These are phyloP conservation scores for Arctopsyche grandis DNA, from an alignment of 1,140 invertebrate genomes.

Conservation along the genomic window DNA sequence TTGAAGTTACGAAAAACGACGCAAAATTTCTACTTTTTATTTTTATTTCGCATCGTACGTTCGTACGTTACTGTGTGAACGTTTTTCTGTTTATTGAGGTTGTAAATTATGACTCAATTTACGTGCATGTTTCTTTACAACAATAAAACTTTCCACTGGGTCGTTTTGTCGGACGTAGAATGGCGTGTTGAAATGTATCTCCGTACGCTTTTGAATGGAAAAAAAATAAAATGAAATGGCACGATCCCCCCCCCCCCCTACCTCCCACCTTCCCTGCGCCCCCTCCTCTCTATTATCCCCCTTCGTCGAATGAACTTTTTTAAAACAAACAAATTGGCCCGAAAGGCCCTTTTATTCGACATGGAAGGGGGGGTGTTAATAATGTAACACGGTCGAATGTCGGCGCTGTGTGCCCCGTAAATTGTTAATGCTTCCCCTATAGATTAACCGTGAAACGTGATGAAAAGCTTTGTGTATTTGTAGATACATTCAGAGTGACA, in stretches of 20 bases:
- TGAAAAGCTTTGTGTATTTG: background rate
- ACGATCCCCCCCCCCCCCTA: background rate
- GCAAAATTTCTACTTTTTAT: constrained; percentile 17
- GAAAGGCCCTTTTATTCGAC: constrained; percentile 37
- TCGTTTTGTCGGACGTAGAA: constrained; percentile 35
- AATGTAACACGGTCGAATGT: constrained; percentile 43
- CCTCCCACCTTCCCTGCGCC: background rate
- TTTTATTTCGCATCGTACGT: constrained; percentile 1
- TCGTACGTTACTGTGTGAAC: constrained; percentile 2
- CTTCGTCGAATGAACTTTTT: constrained; percentile 31
- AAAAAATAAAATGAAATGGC: constrained; percentile 6
- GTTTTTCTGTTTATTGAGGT: constrained; percentile 29
- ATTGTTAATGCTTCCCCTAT: constrained; percentile 44
- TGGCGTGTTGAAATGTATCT: constrained; percentile 35
- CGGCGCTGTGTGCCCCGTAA: constrained; percentile 34
- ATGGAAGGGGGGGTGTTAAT: constrained; percentile 23
- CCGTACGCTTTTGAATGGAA: constrained; percentile 21
- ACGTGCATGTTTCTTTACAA: constrained; percentile 33
- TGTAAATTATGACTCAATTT: constrained; percentile 32
- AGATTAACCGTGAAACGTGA: constrained; percentile 44
- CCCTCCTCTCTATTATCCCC: background rate
- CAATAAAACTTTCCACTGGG: constrained; percentile 39
- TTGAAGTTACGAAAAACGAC: constrained; percentile 1
- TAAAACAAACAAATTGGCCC: constrained; percentile 47
- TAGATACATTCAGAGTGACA: too few species aligned